These are phyloP conservation scores for Scaptomyza parva DNA, from an alignment of 2,888 invertebrate genomes.

Conservation along the genomic window DNA sequence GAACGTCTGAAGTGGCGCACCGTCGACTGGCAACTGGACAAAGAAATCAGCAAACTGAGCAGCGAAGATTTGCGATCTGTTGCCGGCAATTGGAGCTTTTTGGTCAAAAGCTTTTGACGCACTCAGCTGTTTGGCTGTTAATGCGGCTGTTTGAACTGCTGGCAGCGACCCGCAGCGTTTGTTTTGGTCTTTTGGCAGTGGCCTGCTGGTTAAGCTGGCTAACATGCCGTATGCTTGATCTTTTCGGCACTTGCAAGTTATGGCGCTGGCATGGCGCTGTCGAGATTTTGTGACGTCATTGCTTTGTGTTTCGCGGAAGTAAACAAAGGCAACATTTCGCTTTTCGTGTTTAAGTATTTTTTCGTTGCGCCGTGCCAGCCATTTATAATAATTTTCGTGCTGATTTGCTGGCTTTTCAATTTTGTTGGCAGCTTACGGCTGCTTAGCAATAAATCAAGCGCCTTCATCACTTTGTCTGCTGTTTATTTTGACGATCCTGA, in stretches of 20 bases:
- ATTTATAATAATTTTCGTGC: conserved; percentile 14
- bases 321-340: conserved; percentile 61
- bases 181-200: conserved; percentile 54
- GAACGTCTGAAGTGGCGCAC: conserved; percentile 65
- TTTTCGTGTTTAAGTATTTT: conserved; percentile 18
- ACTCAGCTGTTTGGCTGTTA: conserved; percentile 74
- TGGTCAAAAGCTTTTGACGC: conserved; percentile 52
- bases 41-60: conserved; percentile 31
- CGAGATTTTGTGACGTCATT: conserved; percentile 66
- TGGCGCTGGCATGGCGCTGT: conserved; percentile 12
- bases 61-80: conserved; percentile 36
- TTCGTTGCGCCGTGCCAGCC: conserved; percentile 6
- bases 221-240: conserved; percentile 57
- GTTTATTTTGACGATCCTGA: conserved; percentile 50
- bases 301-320: conserved; percentile 75
- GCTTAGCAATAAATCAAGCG: conserved; percentile 70
- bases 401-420: conserved; percentile 26
- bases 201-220: conserved; percentile 40
- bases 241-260: conserved; percentile 26
- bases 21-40: conserved; percentile 74
- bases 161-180: conserved; percentile 64
- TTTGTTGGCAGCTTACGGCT: conserved; percentile 33
- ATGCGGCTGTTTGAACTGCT: conserved; percentile 26
- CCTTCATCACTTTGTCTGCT: conserved; percentile 63
- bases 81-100: conserved; percentile 61